A percentile compares a stretch with the other conserved stretches of the same genome.
These are phyloP conservation scores for Periophthalmus magnuspinnatus DNA, from an alignment of 2,797 vertebrate genomes.

Conservation along the genomic window DNA sequence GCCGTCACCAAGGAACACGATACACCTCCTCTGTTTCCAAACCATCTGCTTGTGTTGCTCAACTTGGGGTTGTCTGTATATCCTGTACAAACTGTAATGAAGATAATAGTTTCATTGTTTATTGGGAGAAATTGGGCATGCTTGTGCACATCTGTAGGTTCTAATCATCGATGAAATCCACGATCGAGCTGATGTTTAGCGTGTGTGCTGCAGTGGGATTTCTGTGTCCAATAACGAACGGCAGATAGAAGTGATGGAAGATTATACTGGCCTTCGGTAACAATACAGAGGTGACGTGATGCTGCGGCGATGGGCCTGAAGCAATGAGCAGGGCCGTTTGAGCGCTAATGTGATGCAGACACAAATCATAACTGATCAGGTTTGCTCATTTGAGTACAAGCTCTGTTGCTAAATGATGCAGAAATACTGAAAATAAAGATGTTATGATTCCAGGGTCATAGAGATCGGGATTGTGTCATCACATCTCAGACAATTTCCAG, in stretches of 20 bases:
- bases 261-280: slow-evolving; percentile 14
- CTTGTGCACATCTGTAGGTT: slow-evolving; percentile 20
- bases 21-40: background rate
- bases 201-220: slow-evolving; percentile 22
- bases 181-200: slow-evolving; percentile 26
- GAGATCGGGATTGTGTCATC: no score
- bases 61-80: slow-evolving; percentile 17
- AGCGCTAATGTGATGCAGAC: background rate
- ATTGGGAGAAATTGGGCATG: background rate
- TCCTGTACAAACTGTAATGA: slow-evolving; percentile 14
- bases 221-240: slow-evolving; percentile 23
- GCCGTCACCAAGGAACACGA: background rate
- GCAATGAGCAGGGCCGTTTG: slow-evolving; percentile 4
- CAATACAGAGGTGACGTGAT: slow-evolving; percentile 2
- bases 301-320: slow-evolving; percentile 21
- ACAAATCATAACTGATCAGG: background rate
- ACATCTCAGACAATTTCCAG: no score
- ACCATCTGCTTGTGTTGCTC: slow-evolving; percentile 7
- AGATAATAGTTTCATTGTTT: slow-evolving; percentile 22
- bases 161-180: slow-evolving; percentile 16
- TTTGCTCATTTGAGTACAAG: background rate
- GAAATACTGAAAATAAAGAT: background rate
- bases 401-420: background rate
- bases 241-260: slow-evolving; percentile 2
- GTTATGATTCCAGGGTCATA: background rate